Evolutionary conservation across 2,888 invertebrate species (phyloP), one percentile per base, ranked within the genome.

Genomic region (Pseudoips prasinana): DNA sequence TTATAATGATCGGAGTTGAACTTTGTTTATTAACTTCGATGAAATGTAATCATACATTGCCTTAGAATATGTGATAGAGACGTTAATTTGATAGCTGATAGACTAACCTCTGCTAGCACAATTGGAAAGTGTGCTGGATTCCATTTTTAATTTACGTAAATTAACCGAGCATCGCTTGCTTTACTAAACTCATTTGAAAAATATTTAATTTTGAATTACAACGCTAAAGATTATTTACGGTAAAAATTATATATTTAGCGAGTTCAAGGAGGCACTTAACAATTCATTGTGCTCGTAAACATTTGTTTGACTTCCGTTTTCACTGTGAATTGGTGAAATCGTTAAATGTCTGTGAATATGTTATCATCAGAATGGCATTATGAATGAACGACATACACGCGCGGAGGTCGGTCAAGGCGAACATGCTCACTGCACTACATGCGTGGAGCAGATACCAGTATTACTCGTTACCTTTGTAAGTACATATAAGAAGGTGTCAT

Each of bases 381-480:
- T 83, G 78, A 82, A 82, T 81, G 77, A 71, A 73, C 66, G 62
- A 68, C 61, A 75, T 59, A 55, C 54, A 69, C 63, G 60, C n/a
- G 53, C 63, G 55, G 53, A 60, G 66, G 58, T 61, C 73, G 83
- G 84, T 84, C 85, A 86, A 86, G 85, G 85, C 52, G 57, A 85
- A 67, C 85, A 32, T 64, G 79, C 59, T 74, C 62, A 50, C 65
- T 68, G 64, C 64, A 66, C 63, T 66, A 67, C 64, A 50, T 49
- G 47, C 28, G 27, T 53, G 48, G 34, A 46, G 46, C 40, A 8
- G 18, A 20, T 28, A 37, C 24, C 19, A 22, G 39, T 35, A 40
- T 39, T 46, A 45, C 35, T 49, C 34, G 42, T 29, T 48, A 55
- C 36, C 40, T 55, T 30, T 29, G 31, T 25, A 38, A 24, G 29